These are phyloP conservation scores for Scolanthus callimorphus DNA, from an alignment of 92 coral and sea anemone genomes.

Conservation along the genomic window DNA sequence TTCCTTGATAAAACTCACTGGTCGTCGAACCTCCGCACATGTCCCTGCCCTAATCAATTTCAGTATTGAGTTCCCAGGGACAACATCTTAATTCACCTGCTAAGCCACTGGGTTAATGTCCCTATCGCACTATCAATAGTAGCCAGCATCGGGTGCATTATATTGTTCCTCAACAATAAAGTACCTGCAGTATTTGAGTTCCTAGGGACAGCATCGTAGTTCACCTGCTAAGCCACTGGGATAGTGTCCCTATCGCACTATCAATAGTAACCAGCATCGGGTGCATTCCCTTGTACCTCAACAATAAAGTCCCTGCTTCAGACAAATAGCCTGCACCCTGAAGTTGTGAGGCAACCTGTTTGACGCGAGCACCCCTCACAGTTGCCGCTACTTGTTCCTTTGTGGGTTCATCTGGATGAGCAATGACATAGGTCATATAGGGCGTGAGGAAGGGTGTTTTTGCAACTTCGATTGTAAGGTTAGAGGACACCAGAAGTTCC, in stretches of 20 bases:
- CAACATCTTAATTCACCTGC: slow-evolving; percentile 18
- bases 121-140: slow-evolving; percentile 83
- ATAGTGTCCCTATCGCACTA: slow-evolving; percentile 68
- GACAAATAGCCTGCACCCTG: slow-evolving; percentile 74
- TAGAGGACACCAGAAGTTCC: slow-evolving; percentile 46
- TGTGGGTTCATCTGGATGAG: slow-evolving; percentile 30
- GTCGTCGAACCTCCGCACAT: too few species aligned
- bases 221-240: slow-evolving; percentile 72
- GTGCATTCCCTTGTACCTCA: slow-evolving; percentile 59
- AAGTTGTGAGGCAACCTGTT: slow-evolving; percentile 68
- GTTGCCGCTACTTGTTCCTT: slow-evolving; percentile 29
- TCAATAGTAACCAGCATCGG: slow-evolving; percentile 82
- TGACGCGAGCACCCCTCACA: slow-evolving; percentile 50
- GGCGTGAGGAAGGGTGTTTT: slow-evolving; percentile 80
- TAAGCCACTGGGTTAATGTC: slow-evolving; percentile 70
- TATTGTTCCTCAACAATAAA: slow-evolving; percentile 49
- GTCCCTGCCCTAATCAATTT: too few species aligned
- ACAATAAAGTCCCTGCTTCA: slow-evolving; percentile 84
- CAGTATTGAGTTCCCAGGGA: too few species aligned
- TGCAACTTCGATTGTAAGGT: slow-evolving; percentile 61
- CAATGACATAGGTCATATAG: slow-evolving; percentile 47
- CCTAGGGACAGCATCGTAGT: neutral
- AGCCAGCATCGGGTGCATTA: slow-evolving; percentile 74
- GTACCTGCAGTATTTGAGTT: too few species aligned
- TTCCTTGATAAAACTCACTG: too few species aligned